Base-by-base conservation (phyloP, 2,888 invertebrate genomes). In the Chymomyza procnemis region DNA sequence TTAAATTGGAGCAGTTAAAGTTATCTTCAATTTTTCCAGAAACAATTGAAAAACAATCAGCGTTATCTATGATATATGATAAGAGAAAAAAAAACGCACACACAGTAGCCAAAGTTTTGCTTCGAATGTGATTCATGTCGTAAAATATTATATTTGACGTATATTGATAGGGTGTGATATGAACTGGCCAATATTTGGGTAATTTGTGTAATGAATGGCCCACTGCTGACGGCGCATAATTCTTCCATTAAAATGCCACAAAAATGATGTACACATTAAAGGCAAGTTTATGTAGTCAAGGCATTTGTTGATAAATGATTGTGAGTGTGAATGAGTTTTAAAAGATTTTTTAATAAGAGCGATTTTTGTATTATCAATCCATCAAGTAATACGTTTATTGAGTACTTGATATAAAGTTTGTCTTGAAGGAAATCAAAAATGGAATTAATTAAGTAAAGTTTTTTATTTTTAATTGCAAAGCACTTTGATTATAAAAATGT, bases 21-120 rank as follows among this genome's bases (percentile, higher is more conserved):
- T 80, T 75, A 83, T 75, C 80, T 74, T 61, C 67, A 81, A 85
- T 80, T 69, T 60, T 71, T 66, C 65, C 73, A 74, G n/a, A 26
- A 26, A 85, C 73, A 76, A 80, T 85, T 77, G 68, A 75, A 82
- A 80, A 80, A 67, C 74, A 81, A 85, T 81, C 78, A 82, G 73
- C 85, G 83, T 82, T 77, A 79, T 81, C 80, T 64, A 69, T 66
- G 19, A 18, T 50, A 50, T 50, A 66, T 74, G 80, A 81, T 81
- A 85, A 74, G 71, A 22, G 59, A 47, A 55, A 12, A 22, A 59
- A 47, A 55, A 12, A 58, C 19, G 26, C 19, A 50, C 19, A 48
- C 26, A 62, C 61, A 46, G 64, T 71, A 71, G 79, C 64, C 60
- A 18, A 57, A 55, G 54, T 67, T 50, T 8, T 50, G 16, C 14